Conservation (phyloP, 2,797 vertebrate species). For the Myiothlypis chrysogaster region DNA sequence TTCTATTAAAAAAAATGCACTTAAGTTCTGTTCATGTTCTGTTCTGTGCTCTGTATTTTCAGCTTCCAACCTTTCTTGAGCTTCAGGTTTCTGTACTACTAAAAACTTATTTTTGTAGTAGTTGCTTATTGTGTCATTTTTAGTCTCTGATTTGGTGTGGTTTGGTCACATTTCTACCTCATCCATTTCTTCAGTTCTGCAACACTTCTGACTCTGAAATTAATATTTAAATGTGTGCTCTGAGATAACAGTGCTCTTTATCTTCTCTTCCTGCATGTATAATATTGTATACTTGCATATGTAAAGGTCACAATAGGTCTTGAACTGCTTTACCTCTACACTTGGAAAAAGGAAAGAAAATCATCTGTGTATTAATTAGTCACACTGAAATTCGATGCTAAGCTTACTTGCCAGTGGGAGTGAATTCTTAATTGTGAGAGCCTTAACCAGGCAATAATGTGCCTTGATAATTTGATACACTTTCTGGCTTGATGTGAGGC, state of each 20-base stretch:
- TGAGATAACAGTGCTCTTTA: neutral
- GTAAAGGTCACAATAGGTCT: neutral
- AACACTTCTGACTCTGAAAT: neutral
- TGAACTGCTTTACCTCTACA: neutral
- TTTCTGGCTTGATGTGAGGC: neutral
- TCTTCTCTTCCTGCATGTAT: neutral
- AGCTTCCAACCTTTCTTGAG: neutral
- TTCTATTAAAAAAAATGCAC: neutral
- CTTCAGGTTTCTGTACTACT: neutral
- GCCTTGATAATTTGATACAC: neutral
- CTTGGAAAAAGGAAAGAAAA: neutral
- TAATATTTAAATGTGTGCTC: neutral
- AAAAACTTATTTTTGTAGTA: neutral
- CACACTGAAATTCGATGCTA: neutral
- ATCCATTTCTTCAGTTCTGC: neutral
- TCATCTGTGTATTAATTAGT: neutral
- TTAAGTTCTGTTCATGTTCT: neutral
- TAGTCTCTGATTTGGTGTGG: neutral
- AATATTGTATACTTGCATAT: neutral
- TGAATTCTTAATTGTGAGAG: neutral
- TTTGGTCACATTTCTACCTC: neutral
- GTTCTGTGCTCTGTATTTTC: neutral
- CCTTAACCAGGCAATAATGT: neutral
- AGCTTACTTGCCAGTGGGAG: neutral
- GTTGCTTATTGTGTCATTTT: neutral